These are phyloP conservation scores for Amblyornis subalaris DNA, from an alignment of 2,113 vertebrate species.

Conservation along the genomic window DNA sequence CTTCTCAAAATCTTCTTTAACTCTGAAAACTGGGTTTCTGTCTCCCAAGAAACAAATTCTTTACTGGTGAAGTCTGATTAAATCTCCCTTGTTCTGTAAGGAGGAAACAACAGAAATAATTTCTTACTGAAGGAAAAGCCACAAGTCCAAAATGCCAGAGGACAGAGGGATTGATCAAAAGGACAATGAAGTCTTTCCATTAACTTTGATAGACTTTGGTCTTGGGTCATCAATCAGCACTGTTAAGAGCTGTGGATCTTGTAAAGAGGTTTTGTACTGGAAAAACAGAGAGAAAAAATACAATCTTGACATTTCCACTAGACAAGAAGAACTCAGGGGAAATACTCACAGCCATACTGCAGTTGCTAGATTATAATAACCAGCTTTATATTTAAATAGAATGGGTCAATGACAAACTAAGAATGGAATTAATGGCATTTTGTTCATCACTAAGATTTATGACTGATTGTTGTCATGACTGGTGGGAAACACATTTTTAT, in stretches of 20 bases:
- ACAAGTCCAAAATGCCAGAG: background rate
- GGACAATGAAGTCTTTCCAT: background rate
- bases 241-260: background rate
- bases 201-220: background rate
- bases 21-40: background rate
- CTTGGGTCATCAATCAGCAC: background rate
- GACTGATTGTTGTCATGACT: background rate
- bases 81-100: background rate
- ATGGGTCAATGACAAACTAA: background rate
- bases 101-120: background rate
- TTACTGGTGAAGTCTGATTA: background rate
- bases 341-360: background rate
- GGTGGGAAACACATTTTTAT: background rate
- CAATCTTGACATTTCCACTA: background rate
- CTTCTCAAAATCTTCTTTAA: background rate
- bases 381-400: background rate
- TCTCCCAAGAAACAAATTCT: background rate
- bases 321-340: background rate
- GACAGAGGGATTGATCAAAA: background rate
- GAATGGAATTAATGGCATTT: background rate
- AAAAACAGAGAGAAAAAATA: background rate
- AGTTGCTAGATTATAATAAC: background rate
- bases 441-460: background rate
- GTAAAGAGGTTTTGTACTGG: background rate
- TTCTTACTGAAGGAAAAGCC: background rate